Conservation (phyloP, 2,888 invertebrate species). For the Perdita meconis region DNA sequence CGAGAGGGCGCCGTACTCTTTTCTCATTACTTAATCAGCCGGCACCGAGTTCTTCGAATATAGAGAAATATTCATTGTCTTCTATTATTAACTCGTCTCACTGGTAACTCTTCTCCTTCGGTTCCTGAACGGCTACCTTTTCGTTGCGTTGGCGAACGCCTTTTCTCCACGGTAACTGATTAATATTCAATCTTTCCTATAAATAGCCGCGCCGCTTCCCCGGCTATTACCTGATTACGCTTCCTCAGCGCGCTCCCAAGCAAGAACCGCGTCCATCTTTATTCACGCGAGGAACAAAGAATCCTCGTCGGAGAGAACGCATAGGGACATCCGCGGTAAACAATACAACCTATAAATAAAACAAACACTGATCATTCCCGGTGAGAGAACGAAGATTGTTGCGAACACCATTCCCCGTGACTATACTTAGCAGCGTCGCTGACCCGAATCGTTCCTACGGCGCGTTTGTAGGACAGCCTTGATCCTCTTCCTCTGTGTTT, state of each 20-base stretch:
- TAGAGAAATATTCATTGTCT: neutral
- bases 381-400: constrained; percentile 15
- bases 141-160: neutral
- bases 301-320: neutral
- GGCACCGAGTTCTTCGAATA: neutral
- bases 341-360: neutral
- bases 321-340: neutral
- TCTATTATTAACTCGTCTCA: neutral
- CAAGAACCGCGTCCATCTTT: neutral
- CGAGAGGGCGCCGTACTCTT: neutral
- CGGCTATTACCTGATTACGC: constrained; percentile 2
- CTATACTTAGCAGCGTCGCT: constrained; percentile 44
- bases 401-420: neutral
- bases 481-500: constrained; percentile 59
- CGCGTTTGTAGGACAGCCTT: constrained; percentile 54
- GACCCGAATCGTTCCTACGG: constrained; percentile 53
- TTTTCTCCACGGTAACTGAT: constrained; percentile 14
- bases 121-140: too few species aligned
- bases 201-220: neutral
- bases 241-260: neutral
- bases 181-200: neutral
- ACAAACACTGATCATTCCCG: neutral
- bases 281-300: neutral
- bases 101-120: neutral
- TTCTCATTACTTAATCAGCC: constrained; percentile 9